Base-by-base conservation (phyloP, 1,140 invertebrate genomes). In the fruit fly (Drosophila melanogaster) region DNA sequence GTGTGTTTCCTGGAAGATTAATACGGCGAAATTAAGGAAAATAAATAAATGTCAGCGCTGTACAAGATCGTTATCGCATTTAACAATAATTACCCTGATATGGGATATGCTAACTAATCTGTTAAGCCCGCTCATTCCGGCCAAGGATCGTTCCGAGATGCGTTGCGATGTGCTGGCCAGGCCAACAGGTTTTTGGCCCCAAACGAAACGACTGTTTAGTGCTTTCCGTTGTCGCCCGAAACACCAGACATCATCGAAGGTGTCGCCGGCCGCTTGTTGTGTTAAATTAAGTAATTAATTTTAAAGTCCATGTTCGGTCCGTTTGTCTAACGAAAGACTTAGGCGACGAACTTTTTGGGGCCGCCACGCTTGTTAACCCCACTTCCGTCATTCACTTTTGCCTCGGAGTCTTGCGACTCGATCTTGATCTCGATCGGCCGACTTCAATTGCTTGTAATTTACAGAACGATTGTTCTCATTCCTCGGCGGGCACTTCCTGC, bases 81-180 rank as follows among this genome's bases (percentile, higher is more conserved):
- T 92, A 92, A 92, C 90, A 91, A 92, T 92, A 92, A 92, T 92
- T 92, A 92, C 90, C 90, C 90, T 92, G 90, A 92, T 92, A 92
- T 92, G 90, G 90, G 90, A 91, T 92, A 90, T 91, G 90, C 83
- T 91, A 91, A 91, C 90, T 91, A 91, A 91, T 91, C 90, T 91
- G 90, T 91, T 91, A 85, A 81, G 86, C 77, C 62, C 67, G 74
- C 64, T 76, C 62, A 69, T 60, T 40, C 35, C 58, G 33, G 58
- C 35, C 78, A 66, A 73, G 78, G 65, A 78, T 70, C 49, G 74
- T 55, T 35, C 49, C 30, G 55, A 53, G 46, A 41, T 35, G 54
- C 41, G 58, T 14, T 12, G 30, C 59, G n/a, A 30, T 30, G 30
- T 41, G 40, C 40, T 15, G 40, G 40, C 40, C n/a, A 62, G 35